Evolutionary conservation across 92 coral and sea anemone species (phyloP).

Genomic region (Umimayanthus kanabou): DNA sequence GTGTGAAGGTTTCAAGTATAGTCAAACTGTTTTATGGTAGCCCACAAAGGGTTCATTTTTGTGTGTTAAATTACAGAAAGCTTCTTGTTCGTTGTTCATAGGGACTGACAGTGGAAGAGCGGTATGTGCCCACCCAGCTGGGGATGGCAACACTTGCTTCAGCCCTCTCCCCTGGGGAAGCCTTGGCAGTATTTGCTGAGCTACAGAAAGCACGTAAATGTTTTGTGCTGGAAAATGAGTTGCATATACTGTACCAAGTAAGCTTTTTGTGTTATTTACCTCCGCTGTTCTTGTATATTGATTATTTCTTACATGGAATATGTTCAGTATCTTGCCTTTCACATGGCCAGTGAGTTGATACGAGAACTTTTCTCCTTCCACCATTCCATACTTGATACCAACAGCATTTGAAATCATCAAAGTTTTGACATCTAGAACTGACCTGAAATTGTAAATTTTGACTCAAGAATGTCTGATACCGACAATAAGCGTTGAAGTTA

Average conservation of each 20-base stretch:
- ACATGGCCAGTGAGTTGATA: too few relatives aligned
- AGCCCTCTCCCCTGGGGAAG: constrained; percentile 95
- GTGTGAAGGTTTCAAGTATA: neutral
- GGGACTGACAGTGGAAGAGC: constrained; percentile 47
- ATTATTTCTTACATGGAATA: too few relatives aligned
- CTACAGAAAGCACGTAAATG: constrained; percentile 96
- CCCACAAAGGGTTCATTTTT: neutral
- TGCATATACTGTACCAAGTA: constrained; percentile 94
- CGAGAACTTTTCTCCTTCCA: too few relatives aligned
- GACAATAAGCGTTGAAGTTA: too few relatives aligned
- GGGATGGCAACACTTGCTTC: constrained; percentile 98
- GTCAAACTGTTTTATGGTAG: neutral
- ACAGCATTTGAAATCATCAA: too few relatives aligned
- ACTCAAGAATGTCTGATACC: too few relatives aligned
- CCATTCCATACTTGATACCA: too few relatives aligned
- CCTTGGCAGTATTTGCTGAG: constrained; percentile 92
- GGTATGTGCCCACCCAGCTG: constrained; percentile 90
- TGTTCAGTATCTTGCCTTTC: too few relatives aligned
- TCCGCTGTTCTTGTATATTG: neutral
- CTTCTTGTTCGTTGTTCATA: neutral
- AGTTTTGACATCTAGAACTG: too few relatives aligned
- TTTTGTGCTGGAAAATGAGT: constrained; percentile 94
- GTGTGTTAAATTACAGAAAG: neutral
- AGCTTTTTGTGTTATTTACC: neutral
- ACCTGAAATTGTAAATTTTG: too few relatives aligned